phyloP scores from a whole-genome alignment of 2,888 invertebrate genomes.

The Stenodera caucasica region DNA sequence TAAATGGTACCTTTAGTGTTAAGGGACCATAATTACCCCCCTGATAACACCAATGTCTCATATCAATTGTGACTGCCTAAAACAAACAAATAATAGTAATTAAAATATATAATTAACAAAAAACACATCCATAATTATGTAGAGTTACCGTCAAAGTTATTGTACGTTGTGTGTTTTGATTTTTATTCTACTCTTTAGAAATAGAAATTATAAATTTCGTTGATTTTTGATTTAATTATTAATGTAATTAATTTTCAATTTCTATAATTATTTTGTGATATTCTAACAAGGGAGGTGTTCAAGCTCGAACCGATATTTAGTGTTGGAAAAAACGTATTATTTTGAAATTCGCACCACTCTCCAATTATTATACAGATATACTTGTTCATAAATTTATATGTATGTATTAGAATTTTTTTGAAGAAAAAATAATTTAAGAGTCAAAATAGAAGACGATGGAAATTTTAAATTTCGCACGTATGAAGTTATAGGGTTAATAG shows the following conservation, averaged over 20 bases:
- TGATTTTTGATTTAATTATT: slow-evolving; percentile 9
- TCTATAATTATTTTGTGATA: slow-evolving; percentile 22
- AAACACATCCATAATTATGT: not conserved
- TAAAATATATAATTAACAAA: not conserved
- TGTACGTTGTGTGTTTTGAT: slow-evolving; percentile 15
- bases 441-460: no score
- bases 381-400: no score
- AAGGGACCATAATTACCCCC: slow-evolving; percentile 32
- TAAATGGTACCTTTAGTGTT: slow-evolving; percentile 34
- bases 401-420: no score
- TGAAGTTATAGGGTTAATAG: no score
- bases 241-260: not conserved
- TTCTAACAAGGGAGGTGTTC: no score
- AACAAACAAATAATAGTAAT: slow-evolving; percentile 20
- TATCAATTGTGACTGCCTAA: slow-evolving; percentile 36
- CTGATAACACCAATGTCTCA: slow-evolving; percentile 38
- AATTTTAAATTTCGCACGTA: no score
- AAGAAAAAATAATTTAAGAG: no score
- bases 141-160: not conserved
- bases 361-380: no score
- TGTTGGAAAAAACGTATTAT: no score
- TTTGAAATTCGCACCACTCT: no score
- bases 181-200: not conserved
- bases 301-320: no score
- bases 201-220: slow-evolving; percentile 11